Base-by-base conservation (phyloP, 2,113 vertebrate genomes). In the Oryzias javanicus region DNA sequence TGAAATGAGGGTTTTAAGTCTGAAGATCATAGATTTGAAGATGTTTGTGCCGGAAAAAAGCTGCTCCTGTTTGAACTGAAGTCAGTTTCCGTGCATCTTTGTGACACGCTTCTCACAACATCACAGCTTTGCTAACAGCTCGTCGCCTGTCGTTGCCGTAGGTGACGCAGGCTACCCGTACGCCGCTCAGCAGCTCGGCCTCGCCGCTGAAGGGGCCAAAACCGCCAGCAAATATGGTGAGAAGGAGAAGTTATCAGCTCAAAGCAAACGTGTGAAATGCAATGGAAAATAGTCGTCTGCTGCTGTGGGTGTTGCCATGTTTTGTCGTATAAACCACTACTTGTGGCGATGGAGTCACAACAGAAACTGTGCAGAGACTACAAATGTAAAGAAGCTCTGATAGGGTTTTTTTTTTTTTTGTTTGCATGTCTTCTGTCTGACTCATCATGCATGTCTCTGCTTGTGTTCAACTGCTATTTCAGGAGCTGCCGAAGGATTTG, bases 151-250 rank as follows among this genome's bases (percentile, higher is more conserved):
- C 25, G 25, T 27, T 42, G 10, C 18, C 16, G 7, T n/a, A 92
- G 91, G 82, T 76, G 89, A 89, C 14, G 82, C 59, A 1, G 75
- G 88, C 4, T 89, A 87, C 72, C 88, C 87, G 0, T 91, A 90
- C 42, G 65, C 64, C 14, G 50, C 86, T 42, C 90, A 92, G 74
- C 84, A 84, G 18, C 80, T 90, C 49, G 63, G 67, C 48, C 74
- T 89, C 18, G 75, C 60, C 0, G 84, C 82, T n/a, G 87, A 91
- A 59, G 81, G 76, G 1, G 58, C 73, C 27, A 90, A 91, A 86
- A 51, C 79, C 6, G n/a, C 81, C 25, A 77, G 44, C 72, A 90
- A 90, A 79, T 89, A 86, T 58, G 90, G 91, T 92, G 51, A 80
- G 85, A 69, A 55, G 41, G 15, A 16, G 1, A 14, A 4, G 29